phyloP scores from a whole-genome alignment of 2,888 invertebrate genomes.

The Cartodere bifasciata region DNA sequence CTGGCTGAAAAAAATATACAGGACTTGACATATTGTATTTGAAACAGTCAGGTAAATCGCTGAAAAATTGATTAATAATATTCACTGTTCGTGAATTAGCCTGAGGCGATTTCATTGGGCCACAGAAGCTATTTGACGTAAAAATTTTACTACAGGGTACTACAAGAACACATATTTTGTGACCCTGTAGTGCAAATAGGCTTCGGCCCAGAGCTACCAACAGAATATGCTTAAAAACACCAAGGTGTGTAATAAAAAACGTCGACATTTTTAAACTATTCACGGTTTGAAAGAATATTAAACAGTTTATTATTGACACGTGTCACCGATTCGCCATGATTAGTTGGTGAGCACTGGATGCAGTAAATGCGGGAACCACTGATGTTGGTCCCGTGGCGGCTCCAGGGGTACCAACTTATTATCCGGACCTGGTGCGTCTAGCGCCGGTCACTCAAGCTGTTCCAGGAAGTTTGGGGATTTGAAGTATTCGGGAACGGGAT shows the following conservation, averaged over 20 bases:
- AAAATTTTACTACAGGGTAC: conserved; percentile 1
- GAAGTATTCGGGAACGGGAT: conserved; percentile 98
- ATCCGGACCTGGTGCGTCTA: conserved; percentile 22
- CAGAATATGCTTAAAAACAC: conserved; percentile 26
- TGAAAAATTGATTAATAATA: conserved; percentile 34
- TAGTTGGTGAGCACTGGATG: conserved; percentile 16
- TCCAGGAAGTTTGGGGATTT: conserved; percentile 99
- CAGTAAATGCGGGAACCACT: conserved; percentile 22
- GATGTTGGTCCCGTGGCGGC: conserved; percentile 14
- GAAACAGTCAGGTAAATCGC: conserved; percentile 34
- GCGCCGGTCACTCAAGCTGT: conserved; percentile 72
- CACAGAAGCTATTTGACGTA: neutral
- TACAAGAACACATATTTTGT: conserved; percentile 4
- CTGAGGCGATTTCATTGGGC: conserved; percentile 26
- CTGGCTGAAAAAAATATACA: conserved; percentile 30
- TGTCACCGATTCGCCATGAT: conserved; percentile 33
- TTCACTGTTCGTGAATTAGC: conserved; percentile 32
- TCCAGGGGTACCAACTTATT: conserved; percentile 23
- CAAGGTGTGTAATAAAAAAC: conserved; percentile 18
- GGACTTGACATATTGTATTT: conserved; percentile 28
- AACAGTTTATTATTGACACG: conserved; percentile 27
- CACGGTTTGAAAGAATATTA: conserved; percentile 30
- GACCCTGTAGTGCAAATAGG: too few species aligned
- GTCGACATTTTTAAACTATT: conserved; percentile 28
- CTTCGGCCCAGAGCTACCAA: too few species aligned